A percentile compares a stretch with the other conserved stretches of the same genome.
These are phyloP conservation scores for Drosophila affinis DNA, from an alignment of 2,888 invertebrate species.

Conservation along the genomic window DNA sequence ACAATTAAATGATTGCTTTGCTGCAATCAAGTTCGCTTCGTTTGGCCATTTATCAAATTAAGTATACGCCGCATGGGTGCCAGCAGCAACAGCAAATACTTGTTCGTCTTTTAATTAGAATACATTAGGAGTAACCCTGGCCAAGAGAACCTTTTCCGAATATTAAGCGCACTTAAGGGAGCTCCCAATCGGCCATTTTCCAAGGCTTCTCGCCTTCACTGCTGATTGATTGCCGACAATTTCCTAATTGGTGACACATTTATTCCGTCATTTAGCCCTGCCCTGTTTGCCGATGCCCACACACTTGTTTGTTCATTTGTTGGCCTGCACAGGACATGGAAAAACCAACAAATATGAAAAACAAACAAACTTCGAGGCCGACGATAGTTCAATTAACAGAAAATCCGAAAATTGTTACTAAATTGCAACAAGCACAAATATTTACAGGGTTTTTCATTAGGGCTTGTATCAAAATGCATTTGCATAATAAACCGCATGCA, in stretches of 20 bases:
- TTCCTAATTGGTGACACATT: constrained; percentile 52
- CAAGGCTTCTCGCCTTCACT: constrained; percentile 5
- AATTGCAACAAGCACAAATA: constrained; percentile 32
- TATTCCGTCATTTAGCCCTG: constrained; percentile 23
- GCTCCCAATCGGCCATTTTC: constrained; percentile 35
- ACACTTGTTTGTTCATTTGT: constrained; percentile 37
- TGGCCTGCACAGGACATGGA: constrained; percentile 5
- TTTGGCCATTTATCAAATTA: constrained; percentile 37
- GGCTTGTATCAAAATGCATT: constrained; percentile 25
- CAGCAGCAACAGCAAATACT: constrained; percentile 6
- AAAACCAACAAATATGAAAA: constrained; percentile 19
- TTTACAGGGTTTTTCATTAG: constrained; percentile 35
- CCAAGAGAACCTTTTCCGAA: constrained; percentile 37
- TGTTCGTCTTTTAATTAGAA: constrained; percentile 39
- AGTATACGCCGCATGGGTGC: constrained; percentile 30
- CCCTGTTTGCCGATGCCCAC: constrained; percentile 21
- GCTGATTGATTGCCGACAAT: constrained; percentile 41
- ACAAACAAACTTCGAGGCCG: constrained; percentile 20
- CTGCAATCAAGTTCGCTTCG: constrained; percentile 1
- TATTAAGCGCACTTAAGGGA: constrained; percentile 37
- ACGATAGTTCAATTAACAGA: constrained; percentile 41
- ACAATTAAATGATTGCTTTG: too few species aligned
- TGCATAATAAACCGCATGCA: constrained; percentile 34
- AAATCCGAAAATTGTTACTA: constrained; percentile 30
- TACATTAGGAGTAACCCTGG: constrained; percentile 26